phyloP scores from a whole-genome alignment of 1,140 invertebrate genomes.

The Theocolax elegans region DNA sequence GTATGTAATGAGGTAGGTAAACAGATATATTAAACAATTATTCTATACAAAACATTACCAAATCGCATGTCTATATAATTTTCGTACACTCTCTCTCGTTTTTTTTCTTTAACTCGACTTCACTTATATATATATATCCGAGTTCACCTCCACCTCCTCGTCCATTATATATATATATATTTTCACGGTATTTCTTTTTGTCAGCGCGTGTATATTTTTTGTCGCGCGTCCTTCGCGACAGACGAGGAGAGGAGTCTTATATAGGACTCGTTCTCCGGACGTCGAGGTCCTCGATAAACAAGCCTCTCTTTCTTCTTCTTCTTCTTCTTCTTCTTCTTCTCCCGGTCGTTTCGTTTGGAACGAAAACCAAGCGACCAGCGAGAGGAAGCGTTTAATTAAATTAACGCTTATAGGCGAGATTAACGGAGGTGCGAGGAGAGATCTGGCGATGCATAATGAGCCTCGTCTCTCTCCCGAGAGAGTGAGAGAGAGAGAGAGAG shows the following conservation, averaged over 20 bases:
- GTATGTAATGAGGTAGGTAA: too few relatives aligned
- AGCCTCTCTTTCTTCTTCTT: not conserved
- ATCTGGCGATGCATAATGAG: constrained; percentile 68
- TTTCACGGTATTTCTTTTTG: too few relatives aligned
- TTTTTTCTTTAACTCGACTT: not conserved
- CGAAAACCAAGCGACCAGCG: not conserved
- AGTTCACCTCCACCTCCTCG: too few relatives aligned
- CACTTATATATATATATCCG: not conserved
- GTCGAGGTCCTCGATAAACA: constrained; percentile 14
- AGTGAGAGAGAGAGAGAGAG: not conserved
- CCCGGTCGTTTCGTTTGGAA: not conserved
- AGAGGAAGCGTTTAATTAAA: constrained; percentile 65
- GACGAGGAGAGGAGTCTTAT: not conserved
- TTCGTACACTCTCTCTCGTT: too few relatives aligned
- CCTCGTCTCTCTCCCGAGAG: constrained; percentile 19
- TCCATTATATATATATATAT: too few relatives aligned
- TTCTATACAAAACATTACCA: too few relatives aligned
- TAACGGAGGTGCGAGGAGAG: constrained; percentile 67
- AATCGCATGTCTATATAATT: too few relatives aligned
- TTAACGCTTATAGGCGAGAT: constrained; percentile 66
- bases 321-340: not conserved
- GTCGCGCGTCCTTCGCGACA: constrained; percentile 1
- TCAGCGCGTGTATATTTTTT: constrained; percentile 27
- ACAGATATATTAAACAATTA: too few relatives aligned
- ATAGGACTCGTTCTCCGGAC: not conserved